A percentile compares a stretch with the other conserved stretches of the same genome.
phyloP scores from a whole-genome alignment of 2,888 invertebrate species.

The Phania funesta region DNA sequence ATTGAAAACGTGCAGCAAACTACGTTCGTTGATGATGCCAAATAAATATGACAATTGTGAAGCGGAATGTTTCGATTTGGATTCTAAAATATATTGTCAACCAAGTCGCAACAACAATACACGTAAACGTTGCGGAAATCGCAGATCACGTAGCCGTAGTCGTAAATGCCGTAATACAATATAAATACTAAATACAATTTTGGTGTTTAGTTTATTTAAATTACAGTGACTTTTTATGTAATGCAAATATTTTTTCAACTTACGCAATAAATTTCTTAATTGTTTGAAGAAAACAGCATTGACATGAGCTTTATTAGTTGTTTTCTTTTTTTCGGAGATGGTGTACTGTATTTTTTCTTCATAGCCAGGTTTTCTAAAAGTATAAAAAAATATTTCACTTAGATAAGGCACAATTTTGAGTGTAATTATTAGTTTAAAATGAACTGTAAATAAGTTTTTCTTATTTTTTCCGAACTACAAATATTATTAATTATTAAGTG shows the following conservation, averaged over 20 bases:
- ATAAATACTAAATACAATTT: neutral
- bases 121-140: conserved; percentile 11
- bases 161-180: neutral
- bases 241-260: conserved; percentile 69
- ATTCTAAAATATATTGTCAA: neutral
- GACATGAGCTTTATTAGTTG: conserved; percentile 86
- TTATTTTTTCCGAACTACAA: too few species aligned
- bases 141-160: conserved; percentile 29
- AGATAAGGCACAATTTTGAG: neutral
- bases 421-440: too few species aligned
- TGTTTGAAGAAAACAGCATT: conserved; percentile 88
- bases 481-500: too few species aligned
- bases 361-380: conserved; percentile 81
- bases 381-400: neutral
- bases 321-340: conserved; percentile 86
- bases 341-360: conserved; percentile 90
- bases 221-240: neutral
- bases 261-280: conserved; percentile 84
- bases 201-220: neutral
- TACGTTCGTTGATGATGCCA: neutral
- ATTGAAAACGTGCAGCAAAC: conserved; percentile 17
- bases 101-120: neutral
- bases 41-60: neutral
- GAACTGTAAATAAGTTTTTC: too few species aligned
- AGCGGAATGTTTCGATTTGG: neutral